phyloP scores from a whole-genome alignment of 2,797 vertebrate genomes.

The Myripristis jacobus region DNA sequence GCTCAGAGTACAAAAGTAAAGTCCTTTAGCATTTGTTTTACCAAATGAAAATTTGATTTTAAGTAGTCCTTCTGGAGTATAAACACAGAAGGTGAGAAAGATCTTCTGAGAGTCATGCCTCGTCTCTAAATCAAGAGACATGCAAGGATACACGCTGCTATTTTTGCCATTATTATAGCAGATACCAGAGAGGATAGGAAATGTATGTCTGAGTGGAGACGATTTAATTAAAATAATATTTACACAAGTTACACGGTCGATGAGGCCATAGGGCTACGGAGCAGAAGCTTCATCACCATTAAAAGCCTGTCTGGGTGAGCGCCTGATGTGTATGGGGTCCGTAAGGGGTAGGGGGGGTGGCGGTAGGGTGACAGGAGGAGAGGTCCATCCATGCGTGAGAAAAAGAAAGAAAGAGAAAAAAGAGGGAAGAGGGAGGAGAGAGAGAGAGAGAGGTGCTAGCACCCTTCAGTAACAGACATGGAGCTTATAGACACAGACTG shows the following conservation, averaged over 20 bases:
- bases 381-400: constrained; percentile 38
- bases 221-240: constrained; percentile 34
- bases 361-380: constrained; percentile 20
- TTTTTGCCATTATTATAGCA: constrained; percentile 14
- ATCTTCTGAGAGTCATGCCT: constrained; percentile 15
- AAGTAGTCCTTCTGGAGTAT: constrained; percentile 17
- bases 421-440: not conserved
- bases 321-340: constrained; percentile 10
- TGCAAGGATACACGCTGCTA: not conserved
- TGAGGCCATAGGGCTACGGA: constrained; percentile 9
- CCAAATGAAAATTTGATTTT: not conserved
- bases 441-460: constrained; percentile 21
- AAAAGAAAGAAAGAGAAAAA: constrained; percentile 14
- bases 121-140: constrained; percentile 10
- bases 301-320: constrained; percentile 19
- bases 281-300: constrained; percentile 15
- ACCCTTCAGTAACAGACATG: constrained; percentile 51
- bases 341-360: not conserved
- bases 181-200: constrained; percentile 11
- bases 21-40: not conserved
- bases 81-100: constrained; percentile 17
- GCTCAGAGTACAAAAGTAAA: not conserved
- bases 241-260: constrained; percentile 20
- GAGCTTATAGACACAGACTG: constrained; percentile 58
- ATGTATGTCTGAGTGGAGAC: constrained; percentile 22